Percentiles rank a stretch among this genome's conserved stretches.
phyloP scores from a whole-genome alignment of 2,797 vertebrate genomes.

The Argentina silus region DNA sequence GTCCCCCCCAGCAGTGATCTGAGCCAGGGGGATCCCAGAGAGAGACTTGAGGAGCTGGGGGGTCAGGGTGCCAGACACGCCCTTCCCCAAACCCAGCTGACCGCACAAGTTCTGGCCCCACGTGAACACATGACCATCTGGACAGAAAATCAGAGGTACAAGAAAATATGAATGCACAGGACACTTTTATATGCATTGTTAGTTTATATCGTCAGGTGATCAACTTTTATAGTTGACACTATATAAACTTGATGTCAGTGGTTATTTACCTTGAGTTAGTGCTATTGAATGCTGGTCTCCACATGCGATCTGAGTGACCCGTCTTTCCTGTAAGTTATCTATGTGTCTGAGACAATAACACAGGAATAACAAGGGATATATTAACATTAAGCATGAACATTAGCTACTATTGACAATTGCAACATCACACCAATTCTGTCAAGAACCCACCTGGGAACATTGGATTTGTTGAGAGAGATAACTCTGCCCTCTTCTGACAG shows the following conservation, averaged over 20 bases:
- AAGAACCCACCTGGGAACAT: conserved; percentile 20
- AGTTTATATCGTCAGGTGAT: not conserved
- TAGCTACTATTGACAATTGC: not conserved
- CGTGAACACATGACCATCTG: conserved; percentile 76
- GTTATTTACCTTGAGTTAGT: conserved; percentile 81
- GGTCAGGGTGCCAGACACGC: conserved; percentile 40
- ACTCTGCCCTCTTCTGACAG: conserved; percentile 38
- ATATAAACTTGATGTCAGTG: no score
- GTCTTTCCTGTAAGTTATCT: conserved; percentile 78
- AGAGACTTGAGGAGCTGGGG: conserved; percentile 75
- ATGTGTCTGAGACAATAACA: conserved; percentile 42
- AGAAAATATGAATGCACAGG: not conserved
- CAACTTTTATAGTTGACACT: not conserved
- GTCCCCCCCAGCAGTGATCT: conserved; percentile 74
- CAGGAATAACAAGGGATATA: not conserved
- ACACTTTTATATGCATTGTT: not conserved
- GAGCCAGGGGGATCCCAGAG: conserved; percentile 76
- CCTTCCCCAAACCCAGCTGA: conserved; percentile 76
- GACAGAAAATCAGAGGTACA: conserved; percentile 11
- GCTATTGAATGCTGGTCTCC: conserved; percentile 85
- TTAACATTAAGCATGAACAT: not conserved
- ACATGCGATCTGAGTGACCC: conserved; percentile 84
- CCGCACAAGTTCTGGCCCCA: conserved; percentile 81
- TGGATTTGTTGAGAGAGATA: conserved; percentile 18
- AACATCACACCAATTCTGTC: no score